phyloP scores from a whole-genome alignment of 2,113 vertebrate species.

The Mobula birostris region DNA sequence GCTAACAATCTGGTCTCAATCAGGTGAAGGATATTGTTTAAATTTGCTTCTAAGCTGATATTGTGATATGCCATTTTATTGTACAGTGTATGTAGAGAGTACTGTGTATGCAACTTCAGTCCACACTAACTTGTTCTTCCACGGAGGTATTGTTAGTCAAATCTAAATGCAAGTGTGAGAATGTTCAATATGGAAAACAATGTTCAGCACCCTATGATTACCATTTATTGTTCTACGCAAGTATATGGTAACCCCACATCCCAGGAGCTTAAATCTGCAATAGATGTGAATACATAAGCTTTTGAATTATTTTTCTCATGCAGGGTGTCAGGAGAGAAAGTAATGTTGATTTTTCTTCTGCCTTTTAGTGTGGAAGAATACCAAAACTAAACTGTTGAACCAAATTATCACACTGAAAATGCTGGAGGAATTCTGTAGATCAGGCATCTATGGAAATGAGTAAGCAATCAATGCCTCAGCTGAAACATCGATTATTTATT shows the following conservation, averaged over 20 bases:
- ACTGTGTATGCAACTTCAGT: too few relatives aligned
- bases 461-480: too few relatives aligned
- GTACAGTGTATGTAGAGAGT: too few relatives aligned
- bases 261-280: background rate
- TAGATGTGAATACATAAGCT: background rate
- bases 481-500: too few relatives aligned
- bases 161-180: background rate
- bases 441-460: too few relatives aligned
- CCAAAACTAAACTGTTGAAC: background rate
- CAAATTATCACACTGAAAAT: background rate
- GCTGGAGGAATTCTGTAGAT: too few relatives aligned
- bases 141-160: too few relatives aligned
- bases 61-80: too few relatives aligned
- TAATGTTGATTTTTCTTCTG: background rate
- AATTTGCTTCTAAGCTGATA: too few relatives aligned
- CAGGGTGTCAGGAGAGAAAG: background rate
- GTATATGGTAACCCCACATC: background rate
- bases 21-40: too few relatives aligned
- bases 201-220: background rate
- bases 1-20: too few relatives aligned
- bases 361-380: background rate
- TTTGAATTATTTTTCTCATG: background rate
- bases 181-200: background rate
- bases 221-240: background rate
- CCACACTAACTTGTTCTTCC: too few relatives aligned